Evolutionary conservation across 92 coral and sea anemone species (phyloP), one percentile per base, ranked within the genome.

Genomic region (Porites rus): DNA sequence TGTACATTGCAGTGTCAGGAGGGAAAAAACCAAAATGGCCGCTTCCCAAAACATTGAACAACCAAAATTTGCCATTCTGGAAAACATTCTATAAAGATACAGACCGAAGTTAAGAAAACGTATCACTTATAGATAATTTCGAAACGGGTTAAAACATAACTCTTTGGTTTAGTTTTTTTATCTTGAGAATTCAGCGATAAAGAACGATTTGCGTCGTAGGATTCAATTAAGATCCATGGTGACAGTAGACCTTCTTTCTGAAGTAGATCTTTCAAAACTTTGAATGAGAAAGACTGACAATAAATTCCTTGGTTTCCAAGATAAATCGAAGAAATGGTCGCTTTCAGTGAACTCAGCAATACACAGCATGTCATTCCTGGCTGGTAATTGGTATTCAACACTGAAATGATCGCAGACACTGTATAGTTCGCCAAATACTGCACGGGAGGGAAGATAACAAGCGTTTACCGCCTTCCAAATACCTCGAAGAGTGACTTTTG

Each of bases 281-380:
- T 16, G 14, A 14, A 11, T 75, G 24, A 58, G 79, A n/a, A 22
- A n/a, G 25, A 54, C 16, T n/a, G 51, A 31, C 74, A 21, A 74
- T 65, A 66, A 10, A 79, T 79, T 66, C 84, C 84, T 20, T 16
- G 65, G 75, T 79, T 66, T 79, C 84, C 65, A 79, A 79, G 84
- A 65, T 51, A 79, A 56, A 52, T 67, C n/a, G 20, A 46, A 79
- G 51, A 10, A 63, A 10, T 56, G 16, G 56, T 12, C 10, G 13
- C 16, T 16, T 66, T 5, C 65, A 56, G 50, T 4, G n/a, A 74
- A 19, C 17, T 2, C 56, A 51, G 14, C 10, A 1, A 61, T 7
- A 28, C 20, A 21, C 10, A 21, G 14, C 8, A 74, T 19, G 75
- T 38, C 46, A 38, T 38, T 38, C 46, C 46, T 38, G 46, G 46